Conservation (phyloP, 2,797 vertebrate genomes). For the Apogon hyalosoma region DNA sequence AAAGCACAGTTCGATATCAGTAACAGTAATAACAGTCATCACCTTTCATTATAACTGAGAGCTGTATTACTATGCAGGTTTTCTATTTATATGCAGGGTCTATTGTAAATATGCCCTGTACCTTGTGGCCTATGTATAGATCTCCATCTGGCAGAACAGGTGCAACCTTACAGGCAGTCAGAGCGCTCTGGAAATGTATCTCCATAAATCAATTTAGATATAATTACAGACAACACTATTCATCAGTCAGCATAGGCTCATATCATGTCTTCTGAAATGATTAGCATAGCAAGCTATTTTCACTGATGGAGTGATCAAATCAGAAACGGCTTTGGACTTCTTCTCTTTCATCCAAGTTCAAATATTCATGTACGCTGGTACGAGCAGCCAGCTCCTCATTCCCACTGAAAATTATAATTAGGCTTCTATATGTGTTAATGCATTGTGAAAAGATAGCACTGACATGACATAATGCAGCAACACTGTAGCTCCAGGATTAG, state of each 20-base stretch:
- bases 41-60: not conserved
- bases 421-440: constrained; percentile 28
- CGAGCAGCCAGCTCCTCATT: constrained; percentile 11
- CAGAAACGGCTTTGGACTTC: constrained; percentile 26
- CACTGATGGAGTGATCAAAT: constrained; percentile 64
- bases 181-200: constrained; percentile 72
- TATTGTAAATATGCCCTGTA: constrained; percentile 65
- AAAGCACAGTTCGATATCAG: not conserved
- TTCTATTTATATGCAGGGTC: constrained; percentile 52
- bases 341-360: constrained; percentile 47
- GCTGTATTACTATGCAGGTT: constrained; percentile 46
- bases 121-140: constrained; percentile 73
- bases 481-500: not conserved
- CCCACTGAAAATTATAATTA: constrained; percentile 25
- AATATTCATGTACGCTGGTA: constrained; percentile 7
- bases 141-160: constrained; percentile 72
- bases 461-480: not conserved
- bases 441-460: not conserved
- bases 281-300: constrained; percentile 75
- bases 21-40: constrained; percentile 2
- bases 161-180: constrained; percentile 66
- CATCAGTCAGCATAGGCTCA: constrained; percentile 69
- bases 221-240: constrained; percentile 77
- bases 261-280: constrained; percentile 72
- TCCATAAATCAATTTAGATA: constrained; percentile 81